Conservation (phyloP, 2,797 vertebrate species). For the Sebastes trivittatus region DNA sequence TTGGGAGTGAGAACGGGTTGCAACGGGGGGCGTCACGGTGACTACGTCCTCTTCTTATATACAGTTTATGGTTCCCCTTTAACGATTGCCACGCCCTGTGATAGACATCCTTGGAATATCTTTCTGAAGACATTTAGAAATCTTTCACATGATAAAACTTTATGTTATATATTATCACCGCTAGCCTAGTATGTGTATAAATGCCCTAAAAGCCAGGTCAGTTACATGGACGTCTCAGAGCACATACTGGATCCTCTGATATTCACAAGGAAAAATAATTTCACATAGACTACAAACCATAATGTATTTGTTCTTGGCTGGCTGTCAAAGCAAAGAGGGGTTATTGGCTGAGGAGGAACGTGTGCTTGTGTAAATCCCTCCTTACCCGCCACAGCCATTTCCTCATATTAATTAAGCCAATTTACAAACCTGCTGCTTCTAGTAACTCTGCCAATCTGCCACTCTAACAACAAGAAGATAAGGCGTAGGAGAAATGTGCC, state of each 20-base stretch:
- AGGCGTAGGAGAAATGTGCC: constrained; percentile 44
- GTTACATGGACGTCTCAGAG: constrained; percentile 1
- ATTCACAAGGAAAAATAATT: constrained; percentile 10
- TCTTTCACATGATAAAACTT: neutral
- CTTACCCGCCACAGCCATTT: constrained; percentile 60
- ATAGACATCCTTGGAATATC: neutral
- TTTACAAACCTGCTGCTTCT: constrained; percentile 72
- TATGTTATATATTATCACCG: neutral
- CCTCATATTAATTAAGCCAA: constrained; percentile 78
- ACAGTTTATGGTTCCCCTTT: neutral
- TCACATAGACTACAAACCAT: constrained; percentile 31
- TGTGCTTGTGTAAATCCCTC: constrained; percentile 65
- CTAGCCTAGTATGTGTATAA: neutral
- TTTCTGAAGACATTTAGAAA: neutral
- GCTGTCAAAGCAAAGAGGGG: constrained; percentile 59
- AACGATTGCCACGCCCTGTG: constrained; percentile 4
- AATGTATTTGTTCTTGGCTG: constrained; percentile 60
- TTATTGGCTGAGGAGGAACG: constrained; percentile 64
- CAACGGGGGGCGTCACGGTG: too few species aligned
- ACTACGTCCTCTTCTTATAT: neutral
- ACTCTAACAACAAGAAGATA: constrained; percentile 55
- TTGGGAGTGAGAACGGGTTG: too few species aligned
- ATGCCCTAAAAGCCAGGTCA: neutral
- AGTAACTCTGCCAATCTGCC: constrained; percentile 71
- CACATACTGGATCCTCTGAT: constrained; percentile 14